Percentiles rank a stretch among this genome's conserved stretches.
Evolutionary conservation across 1,140 invertebrate species (phyloP).

Genomic region (Bombyx mandarina): DNA sequence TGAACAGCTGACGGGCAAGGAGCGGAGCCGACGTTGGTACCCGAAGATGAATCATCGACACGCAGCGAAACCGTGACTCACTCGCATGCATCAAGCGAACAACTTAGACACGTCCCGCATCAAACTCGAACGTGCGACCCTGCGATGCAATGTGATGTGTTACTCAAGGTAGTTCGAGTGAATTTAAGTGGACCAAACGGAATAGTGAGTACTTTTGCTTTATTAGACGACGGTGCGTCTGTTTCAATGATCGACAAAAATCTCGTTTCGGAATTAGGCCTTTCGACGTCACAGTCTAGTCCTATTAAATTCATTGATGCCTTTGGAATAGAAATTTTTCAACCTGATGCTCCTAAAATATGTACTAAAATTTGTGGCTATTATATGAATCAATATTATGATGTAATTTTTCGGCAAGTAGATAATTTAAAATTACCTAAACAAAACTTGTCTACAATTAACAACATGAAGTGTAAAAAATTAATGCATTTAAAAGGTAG

Average conservation of each 20-base stretch:
- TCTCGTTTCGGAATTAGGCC: constrained; percentile 5
- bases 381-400: neutral
- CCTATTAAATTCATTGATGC: constrained; percentile 5
- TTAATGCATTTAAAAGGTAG: neutral
- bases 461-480: neutral
- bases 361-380: neutral
- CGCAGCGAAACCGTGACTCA: no score
- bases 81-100: no score
- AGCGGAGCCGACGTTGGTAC: no score
- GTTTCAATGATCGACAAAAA: constrained; percentile 6
- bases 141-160: neutral
- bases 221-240: constrained; percentile 2
- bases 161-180: constrained; percentile 8
- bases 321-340: neutral
- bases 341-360: neutral
- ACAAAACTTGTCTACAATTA: neutral
- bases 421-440: neutral
- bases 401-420: neutral
- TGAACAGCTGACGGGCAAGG: no score
- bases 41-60: no score
- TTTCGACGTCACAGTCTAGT: neutral
- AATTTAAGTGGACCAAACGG: constrained; percentile 5
- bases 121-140: neutral
- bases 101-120: constrained; percentile 4
- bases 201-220: neutral